Conservation (phyloP, 2,888 invertebrate species). For the Agrochola litura region DNA sequence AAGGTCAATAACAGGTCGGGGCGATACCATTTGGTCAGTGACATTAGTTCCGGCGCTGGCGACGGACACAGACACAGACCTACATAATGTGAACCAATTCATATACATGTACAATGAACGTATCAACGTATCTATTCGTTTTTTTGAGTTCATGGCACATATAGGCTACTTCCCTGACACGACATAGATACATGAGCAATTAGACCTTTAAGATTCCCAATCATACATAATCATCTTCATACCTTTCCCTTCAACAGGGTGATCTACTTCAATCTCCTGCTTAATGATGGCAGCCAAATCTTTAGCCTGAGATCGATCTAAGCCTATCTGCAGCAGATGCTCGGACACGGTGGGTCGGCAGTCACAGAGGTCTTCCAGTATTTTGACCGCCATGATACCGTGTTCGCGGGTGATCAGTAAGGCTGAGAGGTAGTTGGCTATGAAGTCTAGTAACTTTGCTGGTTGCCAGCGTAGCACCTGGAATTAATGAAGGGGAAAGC, state of each 20-base stretch:
- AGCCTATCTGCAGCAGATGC: conserved; percentile 78
- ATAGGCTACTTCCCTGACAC: too few relatives aligned
- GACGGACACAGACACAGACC: too few relatives aligned
- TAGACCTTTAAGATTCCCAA: neutral
- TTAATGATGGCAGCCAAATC: conserved; percentile 79
- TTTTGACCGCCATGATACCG: conserved; percentile 83
- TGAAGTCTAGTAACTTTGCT: conserved; percentile 91
- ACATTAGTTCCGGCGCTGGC: too few relatives aligned
- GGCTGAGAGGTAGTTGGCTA: conserved; percentile 93
- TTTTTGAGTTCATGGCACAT: too few relatives aligned
- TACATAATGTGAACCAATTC: too few relatives aligned
- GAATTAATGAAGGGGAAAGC: neutral
- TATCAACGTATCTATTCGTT: too few relatives aligned
- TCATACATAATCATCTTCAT: neutral
- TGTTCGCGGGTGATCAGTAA: conserved; percentile 93
- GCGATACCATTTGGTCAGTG: too few relatives aligned
- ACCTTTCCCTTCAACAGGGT: conserved; percentile 81
- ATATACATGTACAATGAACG: too few relatives aligned
- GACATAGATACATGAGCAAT: too few relatives aligned
- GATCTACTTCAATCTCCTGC: conserved; percentile 77
- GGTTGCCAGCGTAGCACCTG: conserved; percentile 93
- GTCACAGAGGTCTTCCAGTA: conserved; percentile 86
- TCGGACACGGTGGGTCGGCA: conserved; percentile 83
- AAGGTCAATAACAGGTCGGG: too few relatives aligned
- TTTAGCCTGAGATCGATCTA: conserved; percentile 68